Percentiles rank a stretch among this genome's conserved stretches.
These are phyloP conservation scores for Drosophila algonquin DNA, from an alignment of 2,888 invertebrate genomes.

Conservation along the genomic window DNA sequence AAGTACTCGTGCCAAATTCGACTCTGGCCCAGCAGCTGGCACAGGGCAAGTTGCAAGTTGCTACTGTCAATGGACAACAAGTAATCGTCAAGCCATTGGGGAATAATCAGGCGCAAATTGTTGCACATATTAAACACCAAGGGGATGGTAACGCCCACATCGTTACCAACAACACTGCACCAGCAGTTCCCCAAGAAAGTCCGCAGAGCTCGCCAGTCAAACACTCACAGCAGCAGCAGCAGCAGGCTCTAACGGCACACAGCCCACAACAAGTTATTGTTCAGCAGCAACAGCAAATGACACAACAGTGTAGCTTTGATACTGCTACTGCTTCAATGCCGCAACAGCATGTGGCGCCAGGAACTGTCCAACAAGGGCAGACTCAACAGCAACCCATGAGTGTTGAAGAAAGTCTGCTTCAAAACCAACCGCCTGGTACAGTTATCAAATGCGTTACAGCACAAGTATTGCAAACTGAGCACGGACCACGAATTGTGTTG, in stretches of 20 bases:
- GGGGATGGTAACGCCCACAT: slow-evolving; percentile 84
- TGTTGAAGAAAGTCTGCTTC: slow-evolving; percentile 89
- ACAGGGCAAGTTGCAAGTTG: slow-evolving; percentile 92
- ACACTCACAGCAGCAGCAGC: slow-evolving; percentile 48
- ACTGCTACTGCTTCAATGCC: slow-evolving; percentile 4
- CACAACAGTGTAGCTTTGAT: slow-evolving; percentile 33
- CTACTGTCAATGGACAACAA: slow-evolving; percentile 93
- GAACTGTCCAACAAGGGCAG: slow-evolving; percentile 57
- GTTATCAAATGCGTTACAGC: slow-evolving; percentile 94
- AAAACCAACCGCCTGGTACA: slow-evolving; percentile 93
- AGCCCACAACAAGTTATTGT: slow-evolving; percentile 45
- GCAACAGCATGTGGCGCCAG: slow-evolving; percentile 53
- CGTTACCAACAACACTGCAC: slow-evolving; percentile 80
- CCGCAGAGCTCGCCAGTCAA: slow-evolving; percentile 64
- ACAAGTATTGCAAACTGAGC: slow-evolving; percentile 93
- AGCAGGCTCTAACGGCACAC: slow-evolving; percentile 22
- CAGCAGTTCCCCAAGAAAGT: slow-evolving; percentile 70
- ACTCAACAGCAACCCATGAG: slow-evolving; percentile 69
- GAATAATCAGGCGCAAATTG: slow-evolving; percentile 91
- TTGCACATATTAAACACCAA: slow-evolving; percentile 88
- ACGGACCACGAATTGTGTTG: slow-evolving; percentile 93
- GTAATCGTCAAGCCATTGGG: slow-evolving; percentile 92
- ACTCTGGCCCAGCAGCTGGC: slow-evolving; percentile 92
- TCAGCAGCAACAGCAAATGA: slow-evolving; percentile 49
- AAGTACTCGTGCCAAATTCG: slow-evolving; percentile 91